Percentiles rank a stretch among this genome's conserved stretches.
Evolutionary conservation across 1,140 invertebrate species (phyloP).

Genomic region (Muscidifurax raptorellus): DNA sequence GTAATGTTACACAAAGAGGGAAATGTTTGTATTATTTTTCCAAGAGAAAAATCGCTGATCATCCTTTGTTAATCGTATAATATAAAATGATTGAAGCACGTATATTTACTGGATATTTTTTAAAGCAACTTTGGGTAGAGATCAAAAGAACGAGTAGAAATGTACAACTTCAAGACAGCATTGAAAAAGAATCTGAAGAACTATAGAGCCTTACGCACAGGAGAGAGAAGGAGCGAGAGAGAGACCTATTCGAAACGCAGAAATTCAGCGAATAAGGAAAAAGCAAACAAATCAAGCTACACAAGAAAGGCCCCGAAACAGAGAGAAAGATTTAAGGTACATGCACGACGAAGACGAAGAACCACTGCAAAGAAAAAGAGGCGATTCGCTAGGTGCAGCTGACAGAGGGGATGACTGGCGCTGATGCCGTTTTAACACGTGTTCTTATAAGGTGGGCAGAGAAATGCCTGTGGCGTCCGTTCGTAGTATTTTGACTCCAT

Average conservation of each 20-base stretch:
- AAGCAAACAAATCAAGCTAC: not conserved
- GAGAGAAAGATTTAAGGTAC: conserved; percentile 5
- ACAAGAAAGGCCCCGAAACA: not conserved
- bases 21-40: not conserved
- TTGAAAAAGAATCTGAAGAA: not conserved
- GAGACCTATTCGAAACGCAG: not conserved
- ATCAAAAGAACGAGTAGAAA: not conserved
- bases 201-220: not conserved
- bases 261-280: not conserved
- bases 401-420: too few species aligned
- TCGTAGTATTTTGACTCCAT: too few species aligned
- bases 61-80: not conserved
- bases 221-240: not conserved
- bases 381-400: too few species aligned
- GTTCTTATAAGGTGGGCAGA: too few species aligned
- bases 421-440: too few species aligned
- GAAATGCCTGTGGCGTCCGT: too few species aligned
- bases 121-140: not conserved
- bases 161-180: conserved; percentile 20
- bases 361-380: not conserved
- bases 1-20: not conserved
- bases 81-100: not conserved
- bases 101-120: conserved; percentile 15
- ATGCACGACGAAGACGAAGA: not conserved
- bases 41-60: not conserved